These are phyloP conservation scores for Cinclus cinclus DNA, from an alignment of 2,113 vertebrate genomes.

Conservation along the genomic window DNA sequence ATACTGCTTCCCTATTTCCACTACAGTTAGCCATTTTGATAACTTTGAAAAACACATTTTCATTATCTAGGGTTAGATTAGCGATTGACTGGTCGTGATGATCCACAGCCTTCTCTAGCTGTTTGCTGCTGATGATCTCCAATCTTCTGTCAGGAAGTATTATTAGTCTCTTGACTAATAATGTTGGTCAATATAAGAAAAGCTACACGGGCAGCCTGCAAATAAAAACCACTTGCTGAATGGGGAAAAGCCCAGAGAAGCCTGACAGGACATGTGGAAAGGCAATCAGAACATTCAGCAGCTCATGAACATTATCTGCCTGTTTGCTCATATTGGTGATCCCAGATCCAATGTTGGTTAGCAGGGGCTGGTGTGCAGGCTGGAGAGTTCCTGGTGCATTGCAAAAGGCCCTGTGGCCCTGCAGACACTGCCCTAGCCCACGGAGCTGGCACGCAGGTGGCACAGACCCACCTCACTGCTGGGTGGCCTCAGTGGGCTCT, in stretches of 20 bases:
- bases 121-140: background rate
- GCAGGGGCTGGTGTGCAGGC: background rate
- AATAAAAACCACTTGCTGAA: rapidly evolving
- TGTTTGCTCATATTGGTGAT: background rate
- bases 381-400: rapidly evolving
- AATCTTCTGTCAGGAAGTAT: background rate
- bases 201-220: background rate
- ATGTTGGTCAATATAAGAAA: background rate
- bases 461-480: too few relatives aligned
- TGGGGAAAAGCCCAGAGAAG: background rate
- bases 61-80: background rate
- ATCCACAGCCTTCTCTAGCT: background rate
- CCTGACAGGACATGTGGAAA: background rate
- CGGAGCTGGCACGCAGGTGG: rapidly evolving
- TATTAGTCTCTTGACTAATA: background rate
- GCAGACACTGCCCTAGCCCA: background rate
- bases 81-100: background rate
- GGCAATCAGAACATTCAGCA: background rate
- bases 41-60: background rate
- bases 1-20: background rate
- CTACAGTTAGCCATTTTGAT: background rate
- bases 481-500: background rate
- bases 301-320: background rate
- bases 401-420: background rate
- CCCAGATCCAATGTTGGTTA: background rate